Evolutionary conservation across 1,140 invertebrate species (phyloP).

Genomic region (Bombus fervidus): DNA sequence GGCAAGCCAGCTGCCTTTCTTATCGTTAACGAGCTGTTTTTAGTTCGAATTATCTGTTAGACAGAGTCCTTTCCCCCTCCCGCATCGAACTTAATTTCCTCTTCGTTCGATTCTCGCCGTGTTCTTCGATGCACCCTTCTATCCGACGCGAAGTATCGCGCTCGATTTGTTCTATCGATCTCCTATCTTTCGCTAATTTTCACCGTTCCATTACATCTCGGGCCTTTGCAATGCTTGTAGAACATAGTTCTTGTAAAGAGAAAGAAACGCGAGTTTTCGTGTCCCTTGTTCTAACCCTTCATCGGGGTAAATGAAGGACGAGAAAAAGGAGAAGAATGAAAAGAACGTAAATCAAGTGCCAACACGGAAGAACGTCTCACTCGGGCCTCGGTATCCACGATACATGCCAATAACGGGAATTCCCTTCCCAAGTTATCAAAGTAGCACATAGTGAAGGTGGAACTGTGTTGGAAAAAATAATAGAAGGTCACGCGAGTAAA

Average conservation of each 20-base stretch:
- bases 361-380: background rate
- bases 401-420: background rate
- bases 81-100: conserved; percentile 14
- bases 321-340: too few relatives aligned
- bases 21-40: conserved; percentile 47
- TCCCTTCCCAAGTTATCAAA: background rate
- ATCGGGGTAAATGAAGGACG: too few relatives aligned
- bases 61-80: background rate
- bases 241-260: too few relatives aligned
- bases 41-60: conserved; percentile 26
- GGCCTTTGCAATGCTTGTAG: too few relatives aligned
- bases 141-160: background rate
- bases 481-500: conserved; percentile 37
- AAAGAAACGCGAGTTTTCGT: background rate
- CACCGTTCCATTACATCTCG: background rate
- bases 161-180: background rate
- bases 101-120: background rate
- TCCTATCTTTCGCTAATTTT: background rate
- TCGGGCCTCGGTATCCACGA: background rate
- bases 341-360: background rate
- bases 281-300: too few relatives aligned
- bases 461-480: background rate
- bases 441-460: background rate
- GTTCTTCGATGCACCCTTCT: too few relatives aligned
- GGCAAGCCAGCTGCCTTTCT: conserved; percentile 22